Percentiles rank a stretch among this genome's conserved stretches.
phyloP scores from a whole-genome alignment of 1,140 invertebrate species.

The Lepidurus couesii region DNA sequence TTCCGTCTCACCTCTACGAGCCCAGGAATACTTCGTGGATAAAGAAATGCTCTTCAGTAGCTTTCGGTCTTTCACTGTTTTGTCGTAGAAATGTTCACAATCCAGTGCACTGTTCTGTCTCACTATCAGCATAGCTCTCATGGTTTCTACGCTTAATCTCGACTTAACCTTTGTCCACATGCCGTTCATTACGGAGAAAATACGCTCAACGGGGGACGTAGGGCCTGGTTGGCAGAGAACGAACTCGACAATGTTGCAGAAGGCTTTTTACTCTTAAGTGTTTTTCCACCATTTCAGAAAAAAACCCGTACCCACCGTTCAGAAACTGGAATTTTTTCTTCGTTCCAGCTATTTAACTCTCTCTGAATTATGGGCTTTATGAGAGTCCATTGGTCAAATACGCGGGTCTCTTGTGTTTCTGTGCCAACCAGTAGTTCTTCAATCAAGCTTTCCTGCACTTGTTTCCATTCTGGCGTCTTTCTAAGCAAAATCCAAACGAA shows the following conservation, averaged over 20 bases:
- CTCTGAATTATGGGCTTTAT: not conserved
- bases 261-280: too few species aligned
- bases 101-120: not conserved
- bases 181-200: too few species aligned
- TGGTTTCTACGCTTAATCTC: too few species aligned
- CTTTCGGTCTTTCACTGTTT: too few species aligned
- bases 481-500: not conserved
- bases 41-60: too few species aligned
- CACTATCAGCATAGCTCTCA: not conserved
- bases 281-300: too few species aligned
- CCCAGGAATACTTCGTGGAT: not conserved
- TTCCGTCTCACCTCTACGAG: not conserved
- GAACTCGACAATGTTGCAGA: too few species aligned
- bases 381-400: not conserved
- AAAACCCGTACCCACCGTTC: too few species aligned
- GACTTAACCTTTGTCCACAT: too few species aligned
- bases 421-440: not conserved
- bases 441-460: not conserved
- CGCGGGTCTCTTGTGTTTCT: not conserved
- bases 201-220: too few species aligned
- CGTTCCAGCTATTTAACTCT: not conserved
- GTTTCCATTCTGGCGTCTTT: not conserved
- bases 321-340: not conserved
- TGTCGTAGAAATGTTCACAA: not conserved
- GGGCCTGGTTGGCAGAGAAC: too few species aligned